These are phyloP conservation scores for Grallaria varia DNA, from an alignment of 2,113 vertebrate species.

Conservation along the genomic window DNA sequence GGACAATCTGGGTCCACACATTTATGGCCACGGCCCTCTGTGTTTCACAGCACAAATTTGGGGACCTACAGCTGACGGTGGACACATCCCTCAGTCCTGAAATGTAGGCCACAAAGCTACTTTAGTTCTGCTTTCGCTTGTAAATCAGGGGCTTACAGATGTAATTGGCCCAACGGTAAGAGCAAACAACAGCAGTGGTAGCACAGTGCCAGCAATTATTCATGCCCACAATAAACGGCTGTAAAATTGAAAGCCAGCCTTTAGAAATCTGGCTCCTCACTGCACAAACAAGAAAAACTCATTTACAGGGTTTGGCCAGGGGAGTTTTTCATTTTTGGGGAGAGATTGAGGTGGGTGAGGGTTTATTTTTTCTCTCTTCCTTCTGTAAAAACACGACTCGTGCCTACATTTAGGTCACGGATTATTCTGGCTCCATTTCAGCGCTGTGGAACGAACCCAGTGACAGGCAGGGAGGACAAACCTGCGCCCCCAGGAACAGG, in stretches of 20 bases:
- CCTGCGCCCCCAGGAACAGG: background rate
- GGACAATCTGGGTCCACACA: background rate
- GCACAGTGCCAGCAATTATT: constrained; percentile 55
- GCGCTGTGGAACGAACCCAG: background rate
- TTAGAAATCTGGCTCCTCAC: constrained; percentile 24
- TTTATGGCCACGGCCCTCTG: background rate
- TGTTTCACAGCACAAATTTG: background rate
- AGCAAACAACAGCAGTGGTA: constrained; percentile 58
- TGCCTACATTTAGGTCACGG: background rate
- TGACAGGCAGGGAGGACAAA: background rate
- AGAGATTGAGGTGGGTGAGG: background rate
- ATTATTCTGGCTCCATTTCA: background rate
- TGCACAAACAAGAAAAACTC: background rate
- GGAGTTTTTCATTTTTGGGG: background rate
- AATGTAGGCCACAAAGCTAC: constrained; percentile 43
- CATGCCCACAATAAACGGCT: constrained; percentile 50
- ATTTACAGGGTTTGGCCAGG: background rate
- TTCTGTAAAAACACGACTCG: background rate
- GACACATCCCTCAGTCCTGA: background rate
- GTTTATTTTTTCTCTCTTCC: background rate
- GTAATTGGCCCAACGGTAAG: constrained; percentile 54
- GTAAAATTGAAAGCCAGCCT: constrained; percentile 24
- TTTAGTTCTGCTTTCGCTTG: constrained; percentile 47
- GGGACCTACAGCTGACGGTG: background rate
- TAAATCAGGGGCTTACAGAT: constrained; percentile 57